Percentiles rank a stretch among this genome's conserved stretches.
These are phyloP conservation scores for Neoscelio sp. DNA, from an alignment of 2,888 invertebrate species.

Conservation along the genomic window DNA sequence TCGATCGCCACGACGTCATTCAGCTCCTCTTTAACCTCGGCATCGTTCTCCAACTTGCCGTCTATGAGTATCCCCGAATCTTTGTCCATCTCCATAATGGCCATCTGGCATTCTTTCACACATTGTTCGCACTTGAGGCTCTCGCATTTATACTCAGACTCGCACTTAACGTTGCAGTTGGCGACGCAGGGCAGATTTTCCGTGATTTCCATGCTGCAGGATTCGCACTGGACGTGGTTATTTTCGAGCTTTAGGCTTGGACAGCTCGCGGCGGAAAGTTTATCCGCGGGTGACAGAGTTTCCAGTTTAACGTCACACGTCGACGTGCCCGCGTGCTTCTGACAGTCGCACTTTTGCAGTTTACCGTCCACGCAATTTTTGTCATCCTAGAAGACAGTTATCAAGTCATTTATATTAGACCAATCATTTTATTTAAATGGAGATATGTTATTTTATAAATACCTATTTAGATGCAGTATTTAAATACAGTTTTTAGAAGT, in stretches of 20 bases:
- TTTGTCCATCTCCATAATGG: conserved; percentile 79
- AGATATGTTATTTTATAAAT: no score
- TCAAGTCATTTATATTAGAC: no score
- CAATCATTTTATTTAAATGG: no score
- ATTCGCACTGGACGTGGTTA: conserved; percentile 81
- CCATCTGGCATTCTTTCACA: conserved; percentile 79
- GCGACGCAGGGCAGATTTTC: conserved; percentile 76
- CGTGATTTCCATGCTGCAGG: conserved; percentile 78
- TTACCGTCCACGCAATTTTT: conserved; percentile 76
- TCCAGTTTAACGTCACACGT: conserved; percentile 81
- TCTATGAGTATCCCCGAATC: conserved; percentile 80
- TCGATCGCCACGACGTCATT: conserved; percentile 85
- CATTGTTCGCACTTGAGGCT: conserved; percentile 82
- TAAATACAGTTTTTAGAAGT: no score
- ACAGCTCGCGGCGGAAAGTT: conserved; percentile 72
- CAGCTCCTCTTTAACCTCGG: conserved; percentile 83
- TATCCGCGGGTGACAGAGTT: conserved; percentile 78
- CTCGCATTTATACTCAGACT: conserved; percentile 80
- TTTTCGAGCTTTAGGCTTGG: conserved; percentile 79
- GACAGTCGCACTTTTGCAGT: conserved; percentile 77
- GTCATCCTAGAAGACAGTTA: conserved; percentile 74
- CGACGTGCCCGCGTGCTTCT: conserved; percentile 78
- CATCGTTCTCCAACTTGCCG: conserved; percentile 79
- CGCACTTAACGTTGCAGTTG: conserved; percentile 80
- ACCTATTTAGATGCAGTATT: no score